phyloP scores from a whole-genome alignment of 2,113 vertebrate genomes.

The Hepsetus odoe region DNA sequence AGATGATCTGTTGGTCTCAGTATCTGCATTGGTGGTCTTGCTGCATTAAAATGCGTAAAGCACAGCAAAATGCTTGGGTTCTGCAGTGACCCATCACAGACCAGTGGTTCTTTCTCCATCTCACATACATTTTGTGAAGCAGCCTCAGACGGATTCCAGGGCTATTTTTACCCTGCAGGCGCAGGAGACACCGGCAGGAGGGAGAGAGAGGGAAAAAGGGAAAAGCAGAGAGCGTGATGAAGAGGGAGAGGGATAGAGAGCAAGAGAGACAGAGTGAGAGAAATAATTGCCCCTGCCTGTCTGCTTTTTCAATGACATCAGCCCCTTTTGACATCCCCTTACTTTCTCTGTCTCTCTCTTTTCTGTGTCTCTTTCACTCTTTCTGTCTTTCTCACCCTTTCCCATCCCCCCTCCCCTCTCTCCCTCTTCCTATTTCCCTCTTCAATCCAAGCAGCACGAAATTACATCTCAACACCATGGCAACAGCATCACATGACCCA shows the following conservation, averaged over 20 bases:
- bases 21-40: background rate
- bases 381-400: background rate
- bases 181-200: constrained; percentile 27
- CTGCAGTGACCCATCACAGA: background rate
- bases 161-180: constrained; percentile 65
- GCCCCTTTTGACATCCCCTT: background rate
- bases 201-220: background rate
- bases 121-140: constrained; percentile 45
- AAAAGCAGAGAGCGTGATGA: too few relatives aligned
- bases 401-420: background rate
- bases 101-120: background rate
- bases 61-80: background rate
- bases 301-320: constrained; percentile 61
- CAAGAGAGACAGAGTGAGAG: constrained; percentile 19
- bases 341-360: constrained; percentile 2
- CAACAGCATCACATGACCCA: constrained; percentile 73
- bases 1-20: too few relatives aligned
- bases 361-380: background rate
- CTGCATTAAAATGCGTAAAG: background rate
- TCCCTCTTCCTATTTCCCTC: constrained; percentile 36
- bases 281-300: constrained; percentile 69
- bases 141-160: constrained; percentile 44
- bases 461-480: constrained; percentile 76
- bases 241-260: constrained; percentile 9
- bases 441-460: constrained; percentile 54